A percentile compares a stretch with the other conserved stretches of the same genome.
phyloP scores from a whole-genome alignment of 1,140 invertebrate genomes.

The Piezodorus guildinii region DNA sequence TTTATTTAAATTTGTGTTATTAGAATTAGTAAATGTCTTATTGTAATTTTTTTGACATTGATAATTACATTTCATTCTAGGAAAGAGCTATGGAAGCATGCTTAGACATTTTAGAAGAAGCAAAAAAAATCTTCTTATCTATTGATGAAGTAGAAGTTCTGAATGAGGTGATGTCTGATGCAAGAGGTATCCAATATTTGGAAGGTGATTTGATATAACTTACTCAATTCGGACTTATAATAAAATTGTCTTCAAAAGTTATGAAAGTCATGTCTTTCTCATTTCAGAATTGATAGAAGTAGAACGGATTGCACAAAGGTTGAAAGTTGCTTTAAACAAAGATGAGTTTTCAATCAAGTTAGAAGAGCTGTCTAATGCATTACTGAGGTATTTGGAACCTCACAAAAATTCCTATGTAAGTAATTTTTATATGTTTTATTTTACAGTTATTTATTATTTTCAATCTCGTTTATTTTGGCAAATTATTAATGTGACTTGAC shows the following conservation, averaged over 20 bases:
- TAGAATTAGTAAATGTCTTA: no score
- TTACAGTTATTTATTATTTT: no score
- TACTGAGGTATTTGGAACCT: conserved; percentile 13
- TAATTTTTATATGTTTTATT: neutral
- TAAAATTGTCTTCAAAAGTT: no score
- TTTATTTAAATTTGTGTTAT: no score
- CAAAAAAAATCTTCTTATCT: conserved; percentile 23
- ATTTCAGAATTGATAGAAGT: conserved; percentile 23
- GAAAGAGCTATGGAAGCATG: conserved; percentile 26
- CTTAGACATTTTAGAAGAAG: conserved; percentile 27
- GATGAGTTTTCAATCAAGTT: conserved; percentile 2
- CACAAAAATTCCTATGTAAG: conserved; percentile 19
- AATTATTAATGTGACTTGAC: no score
- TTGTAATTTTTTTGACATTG: no score
- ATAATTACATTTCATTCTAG: neutral
- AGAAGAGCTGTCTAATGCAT: neutral
- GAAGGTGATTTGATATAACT: conserved; percentile 20
- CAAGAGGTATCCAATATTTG: conserved; percentile 22
- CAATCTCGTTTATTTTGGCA: no score
- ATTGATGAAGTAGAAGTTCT: conserved; percentile 25
- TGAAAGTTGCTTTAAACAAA: neutral
- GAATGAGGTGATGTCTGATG: conserved; percentile 24
- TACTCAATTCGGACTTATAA: no score
- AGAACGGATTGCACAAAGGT: conserved; percentile 1
- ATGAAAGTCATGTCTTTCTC: no score